phyloP scores from a whole-genome alignment of 2,888 invertebrate species.

The Sarcophaga rosellei region DNA sequence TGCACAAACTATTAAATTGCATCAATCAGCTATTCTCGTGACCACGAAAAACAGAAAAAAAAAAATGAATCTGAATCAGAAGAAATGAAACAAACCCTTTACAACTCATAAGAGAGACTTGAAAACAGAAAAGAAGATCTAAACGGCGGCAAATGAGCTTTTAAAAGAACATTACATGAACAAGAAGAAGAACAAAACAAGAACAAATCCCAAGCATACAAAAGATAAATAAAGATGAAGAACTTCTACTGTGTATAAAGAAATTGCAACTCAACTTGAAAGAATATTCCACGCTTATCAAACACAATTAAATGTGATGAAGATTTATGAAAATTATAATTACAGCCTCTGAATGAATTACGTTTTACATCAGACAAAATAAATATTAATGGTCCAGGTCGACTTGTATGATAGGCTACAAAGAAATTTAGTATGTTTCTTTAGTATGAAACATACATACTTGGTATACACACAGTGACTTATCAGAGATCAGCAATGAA shows the following conservation, averaged over 20 bases:
- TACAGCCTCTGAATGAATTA: slow-evolving; percentile 65
- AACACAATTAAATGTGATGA: slow-evolving; percentile 69
- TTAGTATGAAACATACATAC: too few species aligned
- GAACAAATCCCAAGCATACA: slow-evolving; percentile 22
- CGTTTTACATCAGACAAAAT: slow-evolving; percentile 54
- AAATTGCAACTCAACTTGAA: slow-evolving; percentile 22
- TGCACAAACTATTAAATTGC: slow-evolving; percentile 64
- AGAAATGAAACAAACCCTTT: slow-evolving; percentile 62
- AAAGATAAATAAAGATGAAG: slow-evolving; percentile 28
- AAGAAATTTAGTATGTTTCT: too few species aligned
- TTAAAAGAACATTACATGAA: slow-evolving; percentile 11
- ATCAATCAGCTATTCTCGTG: slow-evolving; percentile 68
- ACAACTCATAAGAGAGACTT: slow-evolving; percentile 43
- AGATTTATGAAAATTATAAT: slow-evolving; percentile 71
- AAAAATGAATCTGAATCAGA: neutral
- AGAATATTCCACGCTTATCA: slow-evolving; percentile 70
- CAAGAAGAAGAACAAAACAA: slow-evolving; percentile 2
- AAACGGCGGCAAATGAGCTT: slow-evolving; percentile 49
- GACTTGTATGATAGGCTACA: too few species aligned
- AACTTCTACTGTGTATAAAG: slow-evolving; percentile 17
- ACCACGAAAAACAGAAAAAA: slow-evolving; percentile 54
- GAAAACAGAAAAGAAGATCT: neutral
- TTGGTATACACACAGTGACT: too few species aligned
- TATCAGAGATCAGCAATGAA: too few species aligned
- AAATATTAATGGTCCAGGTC: neutral